These are phyloP conservation scores for Biston betularia DNA, from an alignment of 2,888 invertebrate genomes.

Conservation along the genomic window DNA sequence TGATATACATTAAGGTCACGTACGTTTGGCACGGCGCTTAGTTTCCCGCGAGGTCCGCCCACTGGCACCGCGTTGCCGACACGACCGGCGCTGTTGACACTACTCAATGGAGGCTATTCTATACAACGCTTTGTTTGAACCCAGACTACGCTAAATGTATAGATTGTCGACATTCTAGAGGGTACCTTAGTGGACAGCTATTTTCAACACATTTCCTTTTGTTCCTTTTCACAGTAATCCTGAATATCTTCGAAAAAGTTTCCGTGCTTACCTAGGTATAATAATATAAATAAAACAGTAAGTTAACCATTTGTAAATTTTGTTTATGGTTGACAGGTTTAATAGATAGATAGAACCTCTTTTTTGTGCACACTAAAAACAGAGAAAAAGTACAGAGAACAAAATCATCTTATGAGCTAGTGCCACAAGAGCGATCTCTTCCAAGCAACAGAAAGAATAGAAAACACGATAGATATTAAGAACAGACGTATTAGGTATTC, in stretches of 20 bases:
- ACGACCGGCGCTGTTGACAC: constrained; percentile 22
- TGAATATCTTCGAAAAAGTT: not conserved
- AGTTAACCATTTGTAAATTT: no score
- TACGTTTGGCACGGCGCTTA: constrained; percentile 81
- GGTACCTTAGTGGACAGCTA: not conserved
- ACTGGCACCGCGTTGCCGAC: constrained; percentile 20
- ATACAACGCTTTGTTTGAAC: constrained; percentile 13
- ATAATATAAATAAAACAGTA: no score
- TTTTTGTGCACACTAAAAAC: no score
- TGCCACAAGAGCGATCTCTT: no score
- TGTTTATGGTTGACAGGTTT: no score
- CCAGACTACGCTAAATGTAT: constrained; percentile 1
- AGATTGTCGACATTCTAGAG: not conserved
- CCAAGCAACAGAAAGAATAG: no score
- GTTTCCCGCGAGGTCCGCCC: constrained; percentile 57
- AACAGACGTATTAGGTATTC: no score
- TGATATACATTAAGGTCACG: constrained; percentile 86
- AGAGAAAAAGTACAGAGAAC: no score
- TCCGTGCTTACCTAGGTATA: no score
- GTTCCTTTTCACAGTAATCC: not conserved
- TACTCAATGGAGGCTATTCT: constrained; percentile 13
- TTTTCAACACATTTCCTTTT: not conserved
- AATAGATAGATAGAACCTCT: no score
- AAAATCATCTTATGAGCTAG: no score
- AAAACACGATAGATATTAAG: no score